A percentile compares a stretch with the other conserved stretches of the same genome.
These are phyloP conservation scores for Eudemis profundana DNA, from an alignment of 2,888 invertebrate genomes.

Conservation along the genomic window DNA sequence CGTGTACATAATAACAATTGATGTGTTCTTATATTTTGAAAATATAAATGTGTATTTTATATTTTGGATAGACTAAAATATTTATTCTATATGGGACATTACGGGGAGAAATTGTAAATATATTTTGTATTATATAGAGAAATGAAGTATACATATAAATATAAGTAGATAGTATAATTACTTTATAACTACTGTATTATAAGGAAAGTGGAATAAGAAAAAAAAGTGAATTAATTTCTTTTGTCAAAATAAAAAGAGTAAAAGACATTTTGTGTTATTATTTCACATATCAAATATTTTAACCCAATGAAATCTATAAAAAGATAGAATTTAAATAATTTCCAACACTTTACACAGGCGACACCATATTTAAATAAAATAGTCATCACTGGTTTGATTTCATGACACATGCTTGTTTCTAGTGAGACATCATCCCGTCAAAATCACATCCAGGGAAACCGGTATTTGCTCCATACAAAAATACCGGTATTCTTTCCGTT, in stretches of 20 bases:
- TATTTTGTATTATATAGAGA: constrained; percentile 82
- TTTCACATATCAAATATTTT: background rate
- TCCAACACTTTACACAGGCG: too few relatives aligned
- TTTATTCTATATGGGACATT: constrained; percentile 72
- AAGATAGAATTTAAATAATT: too few relatives aligned
- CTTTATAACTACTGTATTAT: constrained; percentile 82
- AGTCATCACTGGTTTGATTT: too few relatives aligned
- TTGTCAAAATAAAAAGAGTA: constrained; percentile 83
- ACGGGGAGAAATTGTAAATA: constrained; percentile 82
- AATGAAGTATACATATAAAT: constrained; percentile 79
- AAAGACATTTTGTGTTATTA: constrained; percentile 68
- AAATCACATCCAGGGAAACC: too few relatives aligned
- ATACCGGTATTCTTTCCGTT: too few relatives aligned
- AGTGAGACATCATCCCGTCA: too few relatives aligned
- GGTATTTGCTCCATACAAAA: too few relatives aligned
- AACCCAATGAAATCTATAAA: too few relatives aligned
- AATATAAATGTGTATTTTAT: constrained; percentile 40
- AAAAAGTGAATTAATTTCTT: constrained; percentile 83
- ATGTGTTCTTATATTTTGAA: constrained; percentile 36
- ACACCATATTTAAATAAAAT: too few relatives aligned
- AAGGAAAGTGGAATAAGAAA: constrained; percentile 80
- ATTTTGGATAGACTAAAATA: constrained; percentile 40
- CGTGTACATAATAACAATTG: constrained; percentile 36
- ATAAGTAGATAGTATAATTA: constrained; percentile 83
- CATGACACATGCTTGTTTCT: too few relatives aligned